These are phyloP conservation scores for Bathynomus jamesi DNA, from an alignment of 1,140 invertebrate species.

Conservation along the genomic window DNA sequence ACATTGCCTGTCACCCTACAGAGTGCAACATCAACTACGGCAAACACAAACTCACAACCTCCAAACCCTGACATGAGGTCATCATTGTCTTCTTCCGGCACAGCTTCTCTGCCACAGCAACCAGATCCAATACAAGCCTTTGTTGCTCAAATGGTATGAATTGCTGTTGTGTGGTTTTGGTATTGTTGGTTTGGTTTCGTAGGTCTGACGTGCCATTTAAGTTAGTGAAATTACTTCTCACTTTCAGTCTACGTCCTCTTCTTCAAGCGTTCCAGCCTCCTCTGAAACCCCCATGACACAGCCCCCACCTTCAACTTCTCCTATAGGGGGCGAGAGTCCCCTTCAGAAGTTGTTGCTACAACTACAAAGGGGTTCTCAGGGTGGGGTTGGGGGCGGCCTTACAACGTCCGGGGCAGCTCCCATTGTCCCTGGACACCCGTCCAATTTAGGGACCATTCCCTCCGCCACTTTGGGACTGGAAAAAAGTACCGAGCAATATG, in stretches of 20 bases:
- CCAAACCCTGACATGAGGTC: not conserved
- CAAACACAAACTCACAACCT: not conserved
- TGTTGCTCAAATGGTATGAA: conserved; percentile 29
- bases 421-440: not conserved
- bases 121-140: conserved; percentile 27
- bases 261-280: conserved; percentile 14
- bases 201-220: too few species aligned
- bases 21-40: conserved; percentile 15
- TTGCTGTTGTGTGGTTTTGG: too few species aligned
- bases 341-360: conserved; percentile 30
- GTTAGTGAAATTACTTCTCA: not conserved
- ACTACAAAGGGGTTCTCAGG: conserved; percentile 24
- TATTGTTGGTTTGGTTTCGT: too few species aligned
- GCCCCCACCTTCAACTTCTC: conserved; percentile 18
- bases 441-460: not conserved
- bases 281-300: conserved; percentile 9
- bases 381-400: conserved; percentile 1
- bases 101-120: not conserved
- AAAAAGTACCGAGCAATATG: conserved; percentile 23
- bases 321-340: conserved; percentile 26
- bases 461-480: not conserved
- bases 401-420: conserved; percentile 10
- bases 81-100: not conserved
- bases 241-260: conserved; percentile 21
- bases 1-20: conserved; percentile 17